phyloP scores from a whole-genome alignment of 2,888 invertebrate genomes.

The Fabriciana adippe region DNA sequence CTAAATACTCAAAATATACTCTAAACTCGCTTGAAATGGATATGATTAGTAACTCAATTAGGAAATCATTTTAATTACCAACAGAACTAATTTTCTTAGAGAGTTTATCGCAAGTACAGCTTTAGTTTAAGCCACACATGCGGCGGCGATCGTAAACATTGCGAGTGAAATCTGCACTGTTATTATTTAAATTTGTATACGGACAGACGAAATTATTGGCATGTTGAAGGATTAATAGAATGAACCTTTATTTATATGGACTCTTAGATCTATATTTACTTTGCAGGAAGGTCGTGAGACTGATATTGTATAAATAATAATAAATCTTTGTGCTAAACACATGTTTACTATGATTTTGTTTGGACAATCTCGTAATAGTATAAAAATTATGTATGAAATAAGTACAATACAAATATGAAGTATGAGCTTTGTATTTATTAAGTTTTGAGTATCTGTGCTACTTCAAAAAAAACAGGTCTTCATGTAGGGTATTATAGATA shows the following conservation, averaged over 20 bases:
- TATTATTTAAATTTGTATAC: constrained; percentile 1
- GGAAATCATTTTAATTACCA: background rate
- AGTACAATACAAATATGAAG: too few relatives aligned
- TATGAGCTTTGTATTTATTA: too few relatives aligned
- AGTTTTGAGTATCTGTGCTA: too few relatives aligned
- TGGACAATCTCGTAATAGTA: too few relatives aligned
- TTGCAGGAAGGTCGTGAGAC: background rate
- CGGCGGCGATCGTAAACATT: constrained; percentile 3
- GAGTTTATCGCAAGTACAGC: background rate
- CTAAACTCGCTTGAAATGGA: too few relatives aligned
- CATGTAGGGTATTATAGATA: too few relatives aligned
- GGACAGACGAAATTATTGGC: constrained; percentile 4
- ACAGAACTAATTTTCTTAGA: background rate
- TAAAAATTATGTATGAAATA: too few relatives aligned
- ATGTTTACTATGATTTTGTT: too few relatives aligned
- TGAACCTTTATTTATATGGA: background rate
- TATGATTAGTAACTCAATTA: background rate
- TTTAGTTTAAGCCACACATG: constrained; percentile 1
- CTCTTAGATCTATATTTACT: background rate
- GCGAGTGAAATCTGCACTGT: background rate
- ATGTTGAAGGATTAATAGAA: constrained; percentile 3
- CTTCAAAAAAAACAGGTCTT: too few relatives aligned
- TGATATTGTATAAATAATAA: too few relatives aligned
- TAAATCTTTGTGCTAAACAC: too few relatives aligned
- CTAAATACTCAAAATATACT: too few relatives aligned